These are phyloP conservation scores for Murina feae DNA, from an alignment of 2,113 vertebrate species.

Conservation along the genomic window DNA sequence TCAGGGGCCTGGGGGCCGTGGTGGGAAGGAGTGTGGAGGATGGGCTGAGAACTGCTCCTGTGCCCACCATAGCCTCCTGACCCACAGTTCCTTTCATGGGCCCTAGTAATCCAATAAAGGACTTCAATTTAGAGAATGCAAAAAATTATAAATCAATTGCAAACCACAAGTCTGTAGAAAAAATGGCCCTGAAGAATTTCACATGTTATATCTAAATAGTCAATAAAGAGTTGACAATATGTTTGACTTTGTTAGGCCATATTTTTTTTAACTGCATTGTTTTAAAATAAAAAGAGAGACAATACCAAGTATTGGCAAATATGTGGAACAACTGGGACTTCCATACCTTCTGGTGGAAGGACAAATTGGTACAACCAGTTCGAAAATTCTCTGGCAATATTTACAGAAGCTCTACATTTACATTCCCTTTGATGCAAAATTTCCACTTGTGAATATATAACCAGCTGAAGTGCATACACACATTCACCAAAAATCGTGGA, in stretches of 20 bases:
- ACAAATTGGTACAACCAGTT: background rate
- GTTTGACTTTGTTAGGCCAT: background rate
- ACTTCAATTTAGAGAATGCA: background rate
- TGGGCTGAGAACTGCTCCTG: no score
- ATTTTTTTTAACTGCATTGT: background rate
- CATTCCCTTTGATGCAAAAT: background rate
- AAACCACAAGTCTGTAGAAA: background rate
- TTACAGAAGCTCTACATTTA: background rate
- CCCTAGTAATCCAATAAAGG: background rate
- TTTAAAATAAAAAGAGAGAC: constrained; percentile 22
- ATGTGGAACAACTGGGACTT: background rate
- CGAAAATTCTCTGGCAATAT: background rate
- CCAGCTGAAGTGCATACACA: background rate
- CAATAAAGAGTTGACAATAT: background rate
- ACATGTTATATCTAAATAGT: background rate
- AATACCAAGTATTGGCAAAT: background rate
- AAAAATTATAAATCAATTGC: background rate
- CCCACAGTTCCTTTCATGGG: no score
- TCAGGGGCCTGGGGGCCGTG: no score
- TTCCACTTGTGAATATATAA: background rate
- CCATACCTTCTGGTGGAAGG: background rate
- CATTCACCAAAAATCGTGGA: background rate
- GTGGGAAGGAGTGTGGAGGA: no score
- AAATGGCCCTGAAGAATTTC: background rate
- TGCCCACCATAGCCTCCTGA: no score